Evolutionary conservation across 2,797 vertebrate species (phyloP).

Genomic region (Artibeus lituratus): DNA sequence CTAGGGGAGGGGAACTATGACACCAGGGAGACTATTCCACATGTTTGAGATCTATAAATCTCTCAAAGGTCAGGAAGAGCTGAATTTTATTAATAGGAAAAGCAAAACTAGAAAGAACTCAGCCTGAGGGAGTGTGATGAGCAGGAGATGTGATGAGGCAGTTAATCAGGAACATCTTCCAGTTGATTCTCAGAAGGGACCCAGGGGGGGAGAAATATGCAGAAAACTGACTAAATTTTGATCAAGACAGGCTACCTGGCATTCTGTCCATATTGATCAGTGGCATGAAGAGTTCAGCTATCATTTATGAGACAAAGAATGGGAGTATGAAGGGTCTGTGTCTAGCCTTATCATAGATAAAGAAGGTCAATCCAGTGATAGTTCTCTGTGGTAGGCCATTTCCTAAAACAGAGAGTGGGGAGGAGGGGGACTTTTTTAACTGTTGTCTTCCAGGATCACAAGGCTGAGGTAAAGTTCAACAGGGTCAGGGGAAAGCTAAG

Average conservation of each 20-base stretch:
- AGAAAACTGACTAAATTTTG: not conserved
- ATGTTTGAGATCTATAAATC: not conserved
- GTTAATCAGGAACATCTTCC: not conserved
- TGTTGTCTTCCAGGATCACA: not conserved
- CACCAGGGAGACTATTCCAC: not conserved
- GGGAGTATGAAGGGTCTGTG: not conserved
- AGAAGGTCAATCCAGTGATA: not conserved
- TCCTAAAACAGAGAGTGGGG: not conserved
- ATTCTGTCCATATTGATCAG: not conserved
- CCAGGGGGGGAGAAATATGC: not conserved
- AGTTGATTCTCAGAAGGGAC: not conserved
- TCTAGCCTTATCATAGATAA: not conserved
- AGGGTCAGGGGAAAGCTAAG: not conserved
- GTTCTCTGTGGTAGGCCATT: not conserved
- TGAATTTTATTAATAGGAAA: not conserved
- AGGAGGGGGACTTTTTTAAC: not conserved
- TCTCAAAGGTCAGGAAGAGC: not conserved
- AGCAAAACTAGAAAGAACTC: not conserved
- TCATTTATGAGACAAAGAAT: not conserved
- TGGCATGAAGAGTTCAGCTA: not conserved
- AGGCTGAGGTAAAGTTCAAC: not conserved
- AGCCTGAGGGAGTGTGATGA: not conserved
- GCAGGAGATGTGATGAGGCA: fast-evolving
- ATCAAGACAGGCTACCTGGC: not conserved
- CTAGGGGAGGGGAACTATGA: not conserved